Conservation (phyloP, 2,113 vertebrate genomes). For the Falcunculus frontatus region DNA sequence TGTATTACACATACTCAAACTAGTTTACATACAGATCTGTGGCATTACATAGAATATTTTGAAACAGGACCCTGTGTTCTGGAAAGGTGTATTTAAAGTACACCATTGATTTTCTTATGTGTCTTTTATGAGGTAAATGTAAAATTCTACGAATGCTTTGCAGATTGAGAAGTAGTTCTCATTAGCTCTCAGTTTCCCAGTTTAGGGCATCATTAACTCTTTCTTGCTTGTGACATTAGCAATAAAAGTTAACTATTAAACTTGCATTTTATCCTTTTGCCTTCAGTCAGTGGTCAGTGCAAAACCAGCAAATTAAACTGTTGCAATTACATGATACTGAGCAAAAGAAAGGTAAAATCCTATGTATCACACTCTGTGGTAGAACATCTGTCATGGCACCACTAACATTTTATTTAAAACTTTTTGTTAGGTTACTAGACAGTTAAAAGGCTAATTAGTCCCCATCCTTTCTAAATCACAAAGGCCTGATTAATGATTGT, state of each 20-base stretch:
- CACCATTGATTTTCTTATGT: neutral
- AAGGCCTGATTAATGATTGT: slow-evolving; percentile 69
- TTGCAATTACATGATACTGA: neutral
- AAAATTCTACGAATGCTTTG: neutral
- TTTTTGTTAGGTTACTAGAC: slow-evolving; percentile 1
- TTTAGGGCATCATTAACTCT: slow-evolving; percentile 35
- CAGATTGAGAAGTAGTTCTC: neutral
- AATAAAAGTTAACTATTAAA: slow-evolving; percentile 77
- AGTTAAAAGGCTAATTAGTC: slow-evolving; percentile 45
- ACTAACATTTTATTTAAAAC: slow-evolving; percentile 17
- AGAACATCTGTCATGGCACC: slow-evolving; percentile 49
- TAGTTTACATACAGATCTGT: neutral
- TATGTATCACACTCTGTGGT: neutral
- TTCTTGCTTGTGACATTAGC: slow-evolving; percentile 37
- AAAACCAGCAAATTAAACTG: slow-evolving; percentile 55
- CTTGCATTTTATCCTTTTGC: slow-evolving; percentile 54
- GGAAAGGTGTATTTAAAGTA: neutral
- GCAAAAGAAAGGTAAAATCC: slow-evolving; percentile 38
- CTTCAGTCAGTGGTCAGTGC: slow-evolving; percentile 12
- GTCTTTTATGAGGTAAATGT: neutral
- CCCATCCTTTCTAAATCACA: slow-evolving; percentile 54
- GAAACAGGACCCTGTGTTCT: neutral
- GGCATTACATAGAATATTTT: neutral
- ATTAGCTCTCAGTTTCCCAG: neutral
- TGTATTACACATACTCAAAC: neutral